Evolutionary conservation across 2,113 vertebrate species (phyloP), one percentile per base, ranked within the genome.

Genomic region (Lepisosteus osseus): DNA sequence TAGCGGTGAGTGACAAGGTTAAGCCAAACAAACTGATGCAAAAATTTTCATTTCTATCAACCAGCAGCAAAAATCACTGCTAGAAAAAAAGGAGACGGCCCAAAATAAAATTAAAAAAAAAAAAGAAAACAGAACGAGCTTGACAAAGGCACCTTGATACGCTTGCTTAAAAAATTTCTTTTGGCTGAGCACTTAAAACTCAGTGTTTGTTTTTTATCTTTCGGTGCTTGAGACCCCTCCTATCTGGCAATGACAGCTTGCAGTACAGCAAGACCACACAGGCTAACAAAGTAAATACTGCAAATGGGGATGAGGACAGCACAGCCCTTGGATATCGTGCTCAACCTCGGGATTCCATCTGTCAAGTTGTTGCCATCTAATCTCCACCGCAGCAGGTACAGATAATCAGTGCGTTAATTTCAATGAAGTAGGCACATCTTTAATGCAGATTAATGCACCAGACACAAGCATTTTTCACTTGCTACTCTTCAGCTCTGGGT

Each of bases 361-460:
- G 13, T 40, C 62, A 17, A 40, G 62, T 64, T 17, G 13, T 4
- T 42, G 13, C 17, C 62, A 64, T 12, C 62, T 40, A 17, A 17
- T 64, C 62, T 40, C 17, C 62, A 17, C 17, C 17, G 17, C 62
- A 64, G 62, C 9, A 64, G 40, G 15, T 15, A 64, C 7, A 64
- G 17, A 64, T 64, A 64, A 64, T 64, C 15, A 64, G 62, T 9
- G 6, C 5, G 41, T 64, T 64, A 64, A 64, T 64, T 64, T 15
- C 40, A 40, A 3, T 17, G 40, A 17, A 64, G 62, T 42, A 17
- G 17, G 17, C 62, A 64, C 17, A 64, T 7, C 62, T 17, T 7
- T 17, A 64, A 13, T 64, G 13, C 62, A 64, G 17, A 64, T 42
- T 64, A 29, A 42, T 29, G 67, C 59, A 3, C 12, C 13, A 43